phyloP scores from a whole-genome alignment of 2,888 invertebrate species.

The Agrochola lota region DNA sequence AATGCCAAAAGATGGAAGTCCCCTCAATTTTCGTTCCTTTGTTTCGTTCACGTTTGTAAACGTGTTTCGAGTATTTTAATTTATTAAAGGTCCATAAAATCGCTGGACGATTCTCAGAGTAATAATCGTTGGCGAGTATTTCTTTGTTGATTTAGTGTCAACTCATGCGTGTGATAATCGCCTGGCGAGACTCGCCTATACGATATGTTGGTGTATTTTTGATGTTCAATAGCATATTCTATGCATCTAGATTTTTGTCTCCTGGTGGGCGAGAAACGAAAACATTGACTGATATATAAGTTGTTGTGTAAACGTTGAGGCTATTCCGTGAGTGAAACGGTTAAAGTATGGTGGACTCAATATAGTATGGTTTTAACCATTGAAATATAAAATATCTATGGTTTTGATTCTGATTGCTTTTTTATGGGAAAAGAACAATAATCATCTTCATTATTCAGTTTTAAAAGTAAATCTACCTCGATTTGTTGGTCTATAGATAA shows the following conservation, averaged over 20 bases:
- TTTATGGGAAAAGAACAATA: background rate
- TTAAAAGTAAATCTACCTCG: background rate
- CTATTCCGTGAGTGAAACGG: background rate
- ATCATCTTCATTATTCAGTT: background rate
- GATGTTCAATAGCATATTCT: background rate
- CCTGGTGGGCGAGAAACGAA: background rate
- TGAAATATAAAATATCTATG: no score
- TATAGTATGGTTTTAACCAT: background rate
- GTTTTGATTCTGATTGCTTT: background rate
- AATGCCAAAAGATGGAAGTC: no score
- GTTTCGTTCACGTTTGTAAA: background rate
- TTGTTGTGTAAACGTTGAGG: background rate
- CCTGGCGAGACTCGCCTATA: background rate
- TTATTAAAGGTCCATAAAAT: background rate
- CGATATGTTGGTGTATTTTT: background rate
- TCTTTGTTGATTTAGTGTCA: background rate
- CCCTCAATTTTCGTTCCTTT: background rate
- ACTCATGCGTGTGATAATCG: background rate
- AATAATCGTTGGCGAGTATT: background rate
- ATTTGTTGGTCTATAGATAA: background rate
- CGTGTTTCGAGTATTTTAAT: background rate
- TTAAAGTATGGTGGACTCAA: no score
- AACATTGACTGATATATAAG: slow-evolving; percentile 3
- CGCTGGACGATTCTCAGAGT: background rate
- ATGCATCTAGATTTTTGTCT: background rate